Conservation (phyloP, 2,113 vertebrate genomes). For the Otis tarda region DNA sequence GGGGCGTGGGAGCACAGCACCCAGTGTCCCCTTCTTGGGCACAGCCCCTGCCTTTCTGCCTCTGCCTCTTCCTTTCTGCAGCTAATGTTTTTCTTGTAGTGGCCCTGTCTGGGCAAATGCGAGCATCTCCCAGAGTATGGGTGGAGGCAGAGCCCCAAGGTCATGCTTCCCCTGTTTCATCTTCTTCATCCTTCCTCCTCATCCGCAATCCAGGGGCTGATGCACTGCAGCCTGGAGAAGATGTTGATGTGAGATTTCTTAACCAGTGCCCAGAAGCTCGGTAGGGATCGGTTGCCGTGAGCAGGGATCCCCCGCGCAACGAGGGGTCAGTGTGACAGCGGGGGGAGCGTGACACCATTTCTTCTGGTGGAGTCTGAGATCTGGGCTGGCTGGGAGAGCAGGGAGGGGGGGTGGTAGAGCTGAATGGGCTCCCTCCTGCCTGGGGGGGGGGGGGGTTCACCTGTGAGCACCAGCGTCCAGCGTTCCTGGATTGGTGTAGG, state of each 20-base stretch:
- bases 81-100: not conserved
- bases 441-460: not conserved
- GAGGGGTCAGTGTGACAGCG: no score
- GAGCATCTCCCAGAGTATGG: not conserved
- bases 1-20: fast-evolving
- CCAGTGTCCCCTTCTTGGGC: fast-evolving
- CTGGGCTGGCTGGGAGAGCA: fast-evolving
- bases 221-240: not conserved
- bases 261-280: not conserved
- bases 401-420: not conserved
- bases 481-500: not conserved
- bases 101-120: not conserved
- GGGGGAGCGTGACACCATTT: not conserved
- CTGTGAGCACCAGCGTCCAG: no score
- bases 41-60: not conserved
- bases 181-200: not conserved
- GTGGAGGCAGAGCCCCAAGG: not conserved
- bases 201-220: not conserved
- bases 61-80: not conserved
- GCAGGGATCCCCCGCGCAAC: not conserved
- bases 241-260: not conserved
- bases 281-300: fast-evolving
- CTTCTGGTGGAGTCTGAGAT: not conserved
- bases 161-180: not conserved
- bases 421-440: not conserved